Evolutionary conservation across 2,888 invertebrate species (phyloP).

Genomic region (Drosophila robusta): DNA sequence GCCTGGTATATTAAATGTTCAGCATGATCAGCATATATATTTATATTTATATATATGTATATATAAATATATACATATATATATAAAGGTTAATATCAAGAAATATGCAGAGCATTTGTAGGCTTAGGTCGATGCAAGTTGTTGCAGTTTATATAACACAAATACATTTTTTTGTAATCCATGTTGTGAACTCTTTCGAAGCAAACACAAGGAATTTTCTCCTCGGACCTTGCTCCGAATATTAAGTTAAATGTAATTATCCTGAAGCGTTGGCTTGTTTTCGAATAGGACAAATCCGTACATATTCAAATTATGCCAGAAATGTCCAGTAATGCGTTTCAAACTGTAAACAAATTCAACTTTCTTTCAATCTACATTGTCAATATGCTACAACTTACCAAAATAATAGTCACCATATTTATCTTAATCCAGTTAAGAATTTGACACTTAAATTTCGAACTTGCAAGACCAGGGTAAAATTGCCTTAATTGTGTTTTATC

Average conservation of each 20-base stretch:
- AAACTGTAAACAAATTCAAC: background rate
- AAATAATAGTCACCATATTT: background rate
- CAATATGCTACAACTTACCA: background rate
- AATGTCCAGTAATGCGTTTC: background rate
- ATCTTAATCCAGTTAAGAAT: background rate
- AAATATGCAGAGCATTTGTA: too few relatives aligned
- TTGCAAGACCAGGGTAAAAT: slow-evolving; percentile 1
- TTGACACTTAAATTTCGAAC: background rate
- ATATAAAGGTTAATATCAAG: too few relatives aligned
- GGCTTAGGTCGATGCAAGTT: too few relatives aligned
- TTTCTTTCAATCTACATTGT: background rate
- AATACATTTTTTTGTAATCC: background rate
- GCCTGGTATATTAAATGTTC: too few relatives aligned
- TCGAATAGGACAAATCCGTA: background rate
- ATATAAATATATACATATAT: too few relatives aligned
- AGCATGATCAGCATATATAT: too few relatives aligned
- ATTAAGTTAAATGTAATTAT: background rate
- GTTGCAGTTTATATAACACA: too few relatives aligned
- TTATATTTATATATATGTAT: too few relatives aligned
- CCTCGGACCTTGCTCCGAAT: slow-evolving; percentile 15
- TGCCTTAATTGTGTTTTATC: background rate
- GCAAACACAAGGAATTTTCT: slow-evolving; percentile 7
- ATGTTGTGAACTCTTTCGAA: background rate
- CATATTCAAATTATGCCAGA: background rate
- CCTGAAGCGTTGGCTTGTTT: background rate